phyloP scores from a whole-genome alignment of 2,888 invertebrate species.

The Dynastes grantii region DNA sequence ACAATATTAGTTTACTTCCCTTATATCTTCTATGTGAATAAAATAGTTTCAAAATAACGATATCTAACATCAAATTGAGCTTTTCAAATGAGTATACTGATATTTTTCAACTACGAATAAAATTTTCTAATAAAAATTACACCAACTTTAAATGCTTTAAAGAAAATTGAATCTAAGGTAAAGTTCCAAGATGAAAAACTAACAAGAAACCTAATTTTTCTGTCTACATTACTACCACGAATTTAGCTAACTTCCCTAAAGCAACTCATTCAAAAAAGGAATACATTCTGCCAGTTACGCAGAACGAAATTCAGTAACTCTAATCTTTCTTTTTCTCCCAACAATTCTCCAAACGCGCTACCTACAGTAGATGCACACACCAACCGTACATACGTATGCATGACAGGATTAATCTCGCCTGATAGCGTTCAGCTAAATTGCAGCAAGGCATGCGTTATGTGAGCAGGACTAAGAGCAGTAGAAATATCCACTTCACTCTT shows the following conservation, averaged over 20 bases:
- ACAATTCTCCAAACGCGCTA: neutral
- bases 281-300: neutral
- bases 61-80: too few relatives aligned
- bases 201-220: too few relatives aligned
- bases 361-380: neutral
- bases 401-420: neutral
- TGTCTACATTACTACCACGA: neutral
- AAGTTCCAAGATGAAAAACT: too few relatives aligned
- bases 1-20: too few relatives aligned
- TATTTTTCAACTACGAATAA: too few relatives aligned
- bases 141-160: too few relatives aligned
- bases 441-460: neutral
- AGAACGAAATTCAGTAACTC: neutral
- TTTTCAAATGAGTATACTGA: too few relatives aligned
- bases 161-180: too few relatives aligned
- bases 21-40: too few relatives aligned
- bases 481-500: neutral
- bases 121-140: too few relatives aligned
- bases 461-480: neutral
- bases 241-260: neutral
- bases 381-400: neutral
- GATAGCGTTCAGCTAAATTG: neutral
- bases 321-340: neutral
- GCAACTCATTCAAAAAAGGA: neutral
- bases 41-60: too few relatives aligned